These are phyloP conservation scores for Anolis apletophallus DNA, from an alignment of 2,797 vertebrate species.

Conservation along the genomic window DNA sequence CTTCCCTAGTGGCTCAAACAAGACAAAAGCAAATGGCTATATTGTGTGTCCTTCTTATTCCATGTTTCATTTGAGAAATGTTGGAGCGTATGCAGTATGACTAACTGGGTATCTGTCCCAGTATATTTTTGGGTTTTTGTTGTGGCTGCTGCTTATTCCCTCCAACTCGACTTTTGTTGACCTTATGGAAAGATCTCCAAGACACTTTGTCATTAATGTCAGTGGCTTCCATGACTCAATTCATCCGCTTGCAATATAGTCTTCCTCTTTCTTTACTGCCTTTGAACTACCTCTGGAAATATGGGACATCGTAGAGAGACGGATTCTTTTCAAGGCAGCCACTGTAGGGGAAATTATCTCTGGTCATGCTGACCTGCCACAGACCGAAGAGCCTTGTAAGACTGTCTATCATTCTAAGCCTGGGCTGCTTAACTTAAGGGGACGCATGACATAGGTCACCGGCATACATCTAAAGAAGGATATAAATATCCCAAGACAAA, in stretches of 20 bases:
- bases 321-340: conserved; percentile 12
- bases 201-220: too few relatives aligned
- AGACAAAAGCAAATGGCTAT: too few relatives aligned
- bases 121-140: not conserved
- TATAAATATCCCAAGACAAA: conserved; percentile 11
- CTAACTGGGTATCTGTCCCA: not conserved
- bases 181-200: too few relatives aligned
- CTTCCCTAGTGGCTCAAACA: too few relatives aligned
- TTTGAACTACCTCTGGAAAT: conserved; percentile 34
- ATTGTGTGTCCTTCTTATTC: too few relatives aligned
- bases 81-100: not conserved
- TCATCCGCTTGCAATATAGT: too few relatives aligned
- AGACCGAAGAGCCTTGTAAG: conserved; percentile 15
- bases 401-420: not conserved
- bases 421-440: conserved; percentile 3
- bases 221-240: too few relatives aligned
- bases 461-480: not conserved
- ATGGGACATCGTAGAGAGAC: conserved; percentile 35
- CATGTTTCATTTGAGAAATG: too few relatives aligned
- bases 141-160: too few relatives aligned
- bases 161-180: too few relatives aligned
- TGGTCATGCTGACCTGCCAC: conserved; percentile 28
- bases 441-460: not conserved
- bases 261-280: too few relatives aligned
- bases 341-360: conserved; percentile 19